phyloP scores from a whole-genome alignment of 2,113 vertebrate species.

The Engraulis encrasicolus region DNA sequence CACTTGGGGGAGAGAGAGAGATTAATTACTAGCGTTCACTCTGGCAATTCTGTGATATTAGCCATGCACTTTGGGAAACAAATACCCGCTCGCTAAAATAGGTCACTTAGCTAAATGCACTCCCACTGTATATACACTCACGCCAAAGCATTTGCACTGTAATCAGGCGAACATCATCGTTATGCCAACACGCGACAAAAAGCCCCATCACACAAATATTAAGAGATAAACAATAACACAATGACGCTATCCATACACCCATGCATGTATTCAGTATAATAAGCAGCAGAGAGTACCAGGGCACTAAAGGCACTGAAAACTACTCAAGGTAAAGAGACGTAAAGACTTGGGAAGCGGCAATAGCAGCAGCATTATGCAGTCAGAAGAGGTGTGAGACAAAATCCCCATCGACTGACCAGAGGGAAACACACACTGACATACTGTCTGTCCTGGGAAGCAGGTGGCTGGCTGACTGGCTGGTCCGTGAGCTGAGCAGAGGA shows the following conservation, averaged over 20 bases:
- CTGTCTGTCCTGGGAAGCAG: neutral
- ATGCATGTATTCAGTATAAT: no score
- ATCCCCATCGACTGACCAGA: neutral
- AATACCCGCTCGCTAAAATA: neutral
- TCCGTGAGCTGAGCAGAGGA: neutral
- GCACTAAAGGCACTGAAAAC: neutral
- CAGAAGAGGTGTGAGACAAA: neutral
- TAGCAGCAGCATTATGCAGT: neutral
- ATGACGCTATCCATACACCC: neutral
- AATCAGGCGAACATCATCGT: neutral
- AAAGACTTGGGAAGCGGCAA: neutral
- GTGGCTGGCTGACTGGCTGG: neutral
- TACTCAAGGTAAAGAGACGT: neutral
- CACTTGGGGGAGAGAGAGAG: neutral
- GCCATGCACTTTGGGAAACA: conserved; percentile 2
- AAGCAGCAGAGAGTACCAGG: neutral
- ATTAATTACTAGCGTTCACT: neutral
- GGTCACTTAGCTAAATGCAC: conserved; percentile 8
- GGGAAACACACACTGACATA: conserved; percentile 8
- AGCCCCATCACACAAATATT: neutral
- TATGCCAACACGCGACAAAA: neutral
- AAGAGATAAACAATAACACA: neutral
- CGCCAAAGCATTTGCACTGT: neutral
- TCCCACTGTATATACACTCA: neutral
- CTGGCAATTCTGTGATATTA: conserved; percentile 4